These are phyloP conservation scores for Morinoia aosen DNA, from an alignment of 2,888 invertebrate species.

Conservation along the genomic window DNA sequence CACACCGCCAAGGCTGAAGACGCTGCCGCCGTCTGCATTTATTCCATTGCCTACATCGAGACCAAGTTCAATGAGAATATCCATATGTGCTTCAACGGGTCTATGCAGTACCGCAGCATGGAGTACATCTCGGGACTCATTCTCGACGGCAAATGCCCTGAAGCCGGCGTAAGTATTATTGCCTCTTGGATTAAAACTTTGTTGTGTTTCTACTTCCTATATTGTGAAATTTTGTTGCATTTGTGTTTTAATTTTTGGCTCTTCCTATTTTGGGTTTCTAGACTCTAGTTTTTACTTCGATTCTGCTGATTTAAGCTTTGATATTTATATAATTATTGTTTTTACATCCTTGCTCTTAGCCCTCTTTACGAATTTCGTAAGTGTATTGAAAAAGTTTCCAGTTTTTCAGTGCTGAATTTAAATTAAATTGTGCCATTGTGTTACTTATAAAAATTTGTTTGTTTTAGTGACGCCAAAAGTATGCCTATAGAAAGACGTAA, in stretches of 20 bases:
- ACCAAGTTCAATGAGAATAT: slow-evolving; percentile 96
- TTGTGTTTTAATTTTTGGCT: not conserved
- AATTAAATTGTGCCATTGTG: too few relatives aligned
- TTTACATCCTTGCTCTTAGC: not conserved
- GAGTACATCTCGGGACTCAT: slow-evolving; percentile 92
- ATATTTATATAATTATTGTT: too few relatives aligned
- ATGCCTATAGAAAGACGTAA: too few relatives aligned
- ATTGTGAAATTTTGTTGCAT: too few relatives aligned
- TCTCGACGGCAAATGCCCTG: slow-evolving; percentile 90
- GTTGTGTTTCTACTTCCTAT: not conserved
- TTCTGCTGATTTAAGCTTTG: too few relatives aligned
- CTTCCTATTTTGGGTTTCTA: not conserved
- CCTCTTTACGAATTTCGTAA: too few relatives aligned
- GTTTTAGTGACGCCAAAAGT: too few relatives aligned
- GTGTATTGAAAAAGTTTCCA: too few relatives aligned
- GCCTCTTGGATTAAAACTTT: not conserved
- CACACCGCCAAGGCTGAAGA: slow-evolving; percentile 86
- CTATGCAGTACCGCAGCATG: slow-evolving; percentile 91
- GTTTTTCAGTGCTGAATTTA: too few relatives aligned
- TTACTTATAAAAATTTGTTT: too few relatives aligned
- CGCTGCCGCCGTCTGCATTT: slow-evolving; percentile 93
- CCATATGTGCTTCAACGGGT: slow-evolving; percentile 96
- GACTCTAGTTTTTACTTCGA: not conserved
- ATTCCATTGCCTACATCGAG: slow-evolving; percentile 90
- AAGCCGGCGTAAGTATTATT: slow-evolving; percentile 79